Percentiles rank a stretch among this genome's conserved stretches.
These are phyloP conservation scores for Riptortus pedestris DNA, from an alignment of 1,140 invertebrate genomes.

Conservation along the genomic window DNA sequence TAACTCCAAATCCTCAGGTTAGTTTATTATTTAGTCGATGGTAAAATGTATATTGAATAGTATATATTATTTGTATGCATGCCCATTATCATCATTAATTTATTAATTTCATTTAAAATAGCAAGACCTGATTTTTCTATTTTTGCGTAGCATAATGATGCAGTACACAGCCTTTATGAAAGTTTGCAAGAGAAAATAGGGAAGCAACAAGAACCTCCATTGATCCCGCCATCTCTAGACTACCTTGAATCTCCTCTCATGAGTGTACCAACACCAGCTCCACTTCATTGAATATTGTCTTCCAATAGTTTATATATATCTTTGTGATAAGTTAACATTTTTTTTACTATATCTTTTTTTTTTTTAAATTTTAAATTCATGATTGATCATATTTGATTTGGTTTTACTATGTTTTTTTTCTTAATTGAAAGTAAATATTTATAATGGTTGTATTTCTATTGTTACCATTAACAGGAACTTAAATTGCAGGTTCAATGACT, in stretches of 20 bases:
- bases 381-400: too few relatives aligned
- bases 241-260: slow-evolving; percentile 71
- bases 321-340: too few relatives aligned
- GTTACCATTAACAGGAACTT: too few relatives aligned
- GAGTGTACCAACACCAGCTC: slow-evolving; percentile 72
- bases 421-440: too few relatives aligned
- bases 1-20: slow-evolving; percentile 63
- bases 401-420: too few relatives aligned
- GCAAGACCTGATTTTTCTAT: neutral
- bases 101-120: neutral
- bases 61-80: neutral
- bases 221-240: slow-evolving; percentile 50
- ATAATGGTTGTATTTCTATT: too few relatives aligned
- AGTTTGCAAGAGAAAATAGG: slow-evolving; percentile 66
- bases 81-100: neutral
- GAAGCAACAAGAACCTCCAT: slow-evolving; percentile 53
- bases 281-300: slow-evolving; percentile 33
- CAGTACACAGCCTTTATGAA: slow-evolving; percentile 69
- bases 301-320: too few relatives aligned
- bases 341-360: too few relatives aligned
- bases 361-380: too few relatives aligned
- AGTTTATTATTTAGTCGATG: slow-evolving; percentile 8
- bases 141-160: slow-evolving; percentile 60
- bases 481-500: too few relatives aligned
- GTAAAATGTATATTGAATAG: neutral